Conservation (phyloP, 2,113 vertebrate genomes). For the Rhipidura dahli region DNA sequence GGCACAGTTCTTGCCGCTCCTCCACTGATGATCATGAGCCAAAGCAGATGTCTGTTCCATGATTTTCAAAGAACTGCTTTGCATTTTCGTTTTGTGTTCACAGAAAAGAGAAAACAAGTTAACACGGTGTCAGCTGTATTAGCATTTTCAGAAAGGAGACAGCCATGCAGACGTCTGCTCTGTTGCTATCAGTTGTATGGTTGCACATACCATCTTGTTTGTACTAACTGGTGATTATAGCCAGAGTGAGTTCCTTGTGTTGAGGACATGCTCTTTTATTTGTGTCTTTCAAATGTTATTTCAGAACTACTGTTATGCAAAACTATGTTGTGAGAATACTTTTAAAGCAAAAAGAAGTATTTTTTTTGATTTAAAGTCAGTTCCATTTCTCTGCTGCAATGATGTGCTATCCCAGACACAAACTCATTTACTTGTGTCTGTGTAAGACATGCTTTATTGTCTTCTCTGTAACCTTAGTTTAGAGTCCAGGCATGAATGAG, state of each 20-base stretch:
- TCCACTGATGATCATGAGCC: neutral
- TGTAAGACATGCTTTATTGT: neutral
- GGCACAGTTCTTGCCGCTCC: neutral
- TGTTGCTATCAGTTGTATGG: neutral
- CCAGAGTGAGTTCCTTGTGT: neutral
- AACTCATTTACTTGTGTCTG: neutral
- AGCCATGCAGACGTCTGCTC: neutral
- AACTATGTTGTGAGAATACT: neutral
- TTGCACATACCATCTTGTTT: neutral
- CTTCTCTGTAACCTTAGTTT: neutral
- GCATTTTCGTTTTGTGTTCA: slow-evolving; percentile 18
- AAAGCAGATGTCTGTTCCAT: neutral
- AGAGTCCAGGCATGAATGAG: neutral
- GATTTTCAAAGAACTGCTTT: neutral
- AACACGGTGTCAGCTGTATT: neutral
- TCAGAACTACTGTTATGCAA: neutral
- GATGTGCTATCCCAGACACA: neutral
- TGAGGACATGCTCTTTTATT: neutral
- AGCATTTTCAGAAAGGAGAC: slow-evolving; percentile 1
- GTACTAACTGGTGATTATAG: neutral
- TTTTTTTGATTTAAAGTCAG: neutral
- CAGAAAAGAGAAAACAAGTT: slow-evolving; percentile 16
- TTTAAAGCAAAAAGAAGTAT: neutral
- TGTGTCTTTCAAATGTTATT: neutral
- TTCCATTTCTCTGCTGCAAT: neutral